Conservation (phyloP, 2,113 vertebrate species). For the Grammomys dolichurus region DNA sequence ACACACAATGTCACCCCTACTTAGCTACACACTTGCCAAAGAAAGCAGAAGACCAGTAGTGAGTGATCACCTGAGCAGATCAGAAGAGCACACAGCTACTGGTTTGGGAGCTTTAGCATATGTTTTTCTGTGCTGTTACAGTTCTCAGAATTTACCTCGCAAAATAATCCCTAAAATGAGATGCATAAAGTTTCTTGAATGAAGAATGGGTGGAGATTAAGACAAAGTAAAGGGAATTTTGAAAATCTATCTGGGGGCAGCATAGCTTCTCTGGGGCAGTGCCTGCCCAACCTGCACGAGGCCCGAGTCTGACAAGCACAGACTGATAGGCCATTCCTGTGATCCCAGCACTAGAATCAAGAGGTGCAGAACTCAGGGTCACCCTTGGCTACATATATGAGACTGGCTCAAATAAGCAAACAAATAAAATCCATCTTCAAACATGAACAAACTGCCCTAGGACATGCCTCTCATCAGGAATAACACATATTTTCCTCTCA, state of each 20-base stretch:
- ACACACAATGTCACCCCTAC: neutral
- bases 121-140: slow-evolving; percentile 10
- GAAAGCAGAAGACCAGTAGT: neutral
- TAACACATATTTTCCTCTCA: neutral
- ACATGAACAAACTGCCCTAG: neutral
- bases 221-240: neutral
- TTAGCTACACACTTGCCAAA: neutral
- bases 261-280: neutral
- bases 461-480: neutral
- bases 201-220: neutral
- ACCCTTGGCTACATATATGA: neutral
- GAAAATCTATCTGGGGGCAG: neutral
- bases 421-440: neutral
- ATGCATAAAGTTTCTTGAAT: neutral
- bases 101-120: neutral
- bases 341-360: no score
- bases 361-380: neutral
- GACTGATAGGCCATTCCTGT: no score
- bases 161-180: slow-evolving; percentile 7
- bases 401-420: neutral
- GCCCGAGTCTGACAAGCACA: no score
- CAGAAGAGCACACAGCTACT: neutral
- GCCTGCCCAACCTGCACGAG: neutral
- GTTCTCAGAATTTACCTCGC: neutral
- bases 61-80: neutral